phyloP scores from a whole-genome alignment of 1,140 invertebrate genomes.

The Teleogryllus occipitalis region DNA sequence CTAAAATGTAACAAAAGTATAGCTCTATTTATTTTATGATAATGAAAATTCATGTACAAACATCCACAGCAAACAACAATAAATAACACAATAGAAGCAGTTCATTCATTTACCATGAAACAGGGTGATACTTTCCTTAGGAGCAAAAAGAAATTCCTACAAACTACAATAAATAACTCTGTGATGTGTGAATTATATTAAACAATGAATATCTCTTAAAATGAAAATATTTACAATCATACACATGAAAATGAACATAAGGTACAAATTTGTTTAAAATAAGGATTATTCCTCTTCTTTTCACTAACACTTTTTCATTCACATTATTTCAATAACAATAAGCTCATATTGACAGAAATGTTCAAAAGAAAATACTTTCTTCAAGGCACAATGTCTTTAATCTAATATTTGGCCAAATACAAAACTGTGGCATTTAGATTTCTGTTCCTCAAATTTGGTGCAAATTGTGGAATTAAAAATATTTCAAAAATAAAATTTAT shows the following conservation, averaged over 20 bases:
- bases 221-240: not conserved
- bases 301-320: not conserved
- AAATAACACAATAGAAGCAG: conserved; percentile 10
- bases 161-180: not conserved
- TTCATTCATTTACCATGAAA: conserved; percentile 9
- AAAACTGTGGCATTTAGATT: not conserved
- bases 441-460: not conserved
- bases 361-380: not conserved
- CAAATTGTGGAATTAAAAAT: not conserved
- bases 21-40: not conserved
- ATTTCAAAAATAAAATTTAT: not conserved
- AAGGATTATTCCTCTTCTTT: not conserved
- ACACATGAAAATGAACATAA: not conserved
- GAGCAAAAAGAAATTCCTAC: not conserved
- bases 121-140: not conserved
- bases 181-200: not conserved
- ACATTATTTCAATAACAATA: not conserved
- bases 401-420: not conserved
- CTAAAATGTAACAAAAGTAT: conserved; percentile 17
- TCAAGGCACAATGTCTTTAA: not conserved
- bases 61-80: conserved; percentile 13
- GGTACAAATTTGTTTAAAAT: not conserved
- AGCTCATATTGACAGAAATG: not conserved
- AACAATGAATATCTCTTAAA: not conserved
- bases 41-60: conserved; percentile 8